These are phyloP conservation scores for Hippocampus guttulatus DNA, from an alignment of 2,113 vertebrate genomes.

Conservation along the genomic window DNA sequence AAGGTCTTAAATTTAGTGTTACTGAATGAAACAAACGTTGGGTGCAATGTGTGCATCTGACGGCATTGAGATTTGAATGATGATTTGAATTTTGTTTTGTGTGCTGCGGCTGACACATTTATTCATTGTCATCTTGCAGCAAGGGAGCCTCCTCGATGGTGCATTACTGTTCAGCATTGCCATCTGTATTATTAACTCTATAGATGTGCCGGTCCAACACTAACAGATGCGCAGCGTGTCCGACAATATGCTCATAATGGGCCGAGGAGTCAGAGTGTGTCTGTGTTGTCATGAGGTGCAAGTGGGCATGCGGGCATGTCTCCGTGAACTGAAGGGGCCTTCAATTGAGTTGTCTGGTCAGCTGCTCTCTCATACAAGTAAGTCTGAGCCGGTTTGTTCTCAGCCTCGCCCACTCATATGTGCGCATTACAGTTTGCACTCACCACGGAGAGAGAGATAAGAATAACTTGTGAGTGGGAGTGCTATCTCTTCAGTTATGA, in stretches of 20 bases:
- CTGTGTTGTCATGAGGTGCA: conserved; percentile 34
- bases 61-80: not conserved
- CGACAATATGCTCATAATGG: conserved; percentile 52
- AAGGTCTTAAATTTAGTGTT: not conserved
- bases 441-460: conserved; percentile 29
- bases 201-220: conserved; percentile 35
- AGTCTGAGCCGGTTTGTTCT: conserved; percentile 31
- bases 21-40: too few relatives aligned
- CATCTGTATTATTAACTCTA: conserved; percentile 62
- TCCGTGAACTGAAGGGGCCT: conserved; percentile 30
- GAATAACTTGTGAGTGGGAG: conserved; percentile 54
- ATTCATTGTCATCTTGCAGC: conserved; percentile 32
- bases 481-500: conserved; percentile 27
- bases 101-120: conserved; percentile 36
- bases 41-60: not conserved
- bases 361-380: conserved; percentile 37
- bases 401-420: conserved; percentile 33
- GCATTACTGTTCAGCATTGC: conserved; percentile 51
- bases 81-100: conserved; percentile 3
- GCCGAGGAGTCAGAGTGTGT: conserved; percentile 34
- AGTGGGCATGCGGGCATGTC: conserved; percentile 20
- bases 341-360: conserved; percentile 56
- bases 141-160: conserved; percentile 39
- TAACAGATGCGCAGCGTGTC: conserved; percentile 45
- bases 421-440: conserved; percentile 31